phyloP scores from a whole-genome alignment of 1,140 invertebrate species.

The Amphibalanus amphitrite region DNA sequence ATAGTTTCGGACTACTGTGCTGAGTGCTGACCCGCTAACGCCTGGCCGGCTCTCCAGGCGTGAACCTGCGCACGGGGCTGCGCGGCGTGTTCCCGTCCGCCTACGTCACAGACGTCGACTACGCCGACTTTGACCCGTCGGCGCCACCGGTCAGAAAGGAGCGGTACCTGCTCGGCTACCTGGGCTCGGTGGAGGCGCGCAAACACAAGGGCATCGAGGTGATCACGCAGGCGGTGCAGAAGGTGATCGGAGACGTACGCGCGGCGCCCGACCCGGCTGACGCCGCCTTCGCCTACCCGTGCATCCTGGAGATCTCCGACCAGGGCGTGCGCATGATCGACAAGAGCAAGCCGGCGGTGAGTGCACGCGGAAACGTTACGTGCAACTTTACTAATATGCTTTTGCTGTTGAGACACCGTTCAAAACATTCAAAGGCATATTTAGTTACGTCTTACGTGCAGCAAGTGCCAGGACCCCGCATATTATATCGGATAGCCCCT shows the following conservation, averaged over 20 bases:
- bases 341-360: slow-evolving; percentile 54
- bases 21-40: no score
- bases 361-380: slow-evolving; percentile 14
- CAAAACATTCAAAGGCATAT: no score
- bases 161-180: slow-evolving; percentile 76
- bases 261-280: slow-evolving; percentile 30
- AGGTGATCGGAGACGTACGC: slow-evolving; percentile 36
- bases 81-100: slow-evolving; percentile 93
- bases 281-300: slow-evolving; percentile 43
- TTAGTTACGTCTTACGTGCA: no score
- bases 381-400: no score
- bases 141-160: slow-evolving; percentile 67
- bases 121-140: slow-evolving; percentile 78
- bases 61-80: slow-evolving; percentile 77
- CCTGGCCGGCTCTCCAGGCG: slow-evolving; percentile 38
- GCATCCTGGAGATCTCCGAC: slow-evolving; percentile 85
- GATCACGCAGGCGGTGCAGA: slow-evolving; percentile 35
- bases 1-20: no score
- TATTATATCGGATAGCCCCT: no score
- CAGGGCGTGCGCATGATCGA: slow-evolving; percentile 88
- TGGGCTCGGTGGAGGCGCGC: slow-evolving; percentile 87
- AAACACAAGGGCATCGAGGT: slow-evolving; percentile 63
- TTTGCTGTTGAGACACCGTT: no score
- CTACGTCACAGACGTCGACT: slow-evolving; percentile 89
- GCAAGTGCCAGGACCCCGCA: no score